Evolutionary conservation across 2,113 vertebrate species (phyloP), one percentile per base, ranked within the genome.

Genomic region (Alexandromys fortis): DNA sequence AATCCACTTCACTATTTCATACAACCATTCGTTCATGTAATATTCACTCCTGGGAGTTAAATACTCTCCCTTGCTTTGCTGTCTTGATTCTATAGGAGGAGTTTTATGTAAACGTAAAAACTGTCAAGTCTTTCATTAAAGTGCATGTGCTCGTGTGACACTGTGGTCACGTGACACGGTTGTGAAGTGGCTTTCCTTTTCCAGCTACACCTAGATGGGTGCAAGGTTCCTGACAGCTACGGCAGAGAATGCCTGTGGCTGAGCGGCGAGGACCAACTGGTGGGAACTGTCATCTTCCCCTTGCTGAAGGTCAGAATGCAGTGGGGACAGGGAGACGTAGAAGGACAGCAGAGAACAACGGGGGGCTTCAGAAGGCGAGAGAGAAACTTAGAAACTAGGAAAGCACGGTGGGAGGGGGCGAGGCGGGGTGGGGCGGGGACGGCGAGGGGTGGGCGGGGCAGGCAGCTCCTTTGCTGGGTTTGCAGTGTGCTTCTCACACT

Each of bases 81-180:
- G 14, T 61, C 42, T 33, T 65, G 86, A n/a, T 86, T 72, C 42
- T 55, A 70, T 68, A 70, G 38, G 11, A 61, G 49, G 45, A 96
- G 68, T 83, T 73, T 83, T 88, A 63, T 75, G 70, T 73, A 90
- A 96, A 79, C 33, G 42, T 30, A n/a, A 83, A 81, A 61, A 35
- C 5, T 87, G 65, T 28, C 7, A 42, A 47, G 88, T 61, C 45
- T 63, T 86, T 89, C 35, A 45, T 73, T 83, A 73, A 47, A 67
- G 49, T 78, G 13, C 49, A 3, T 79, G 78, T 70, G 85, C 49
- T 8, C n/a, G 16, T 68, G 35, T 52, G 72, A 82, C 65, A 92
- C 42, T 73, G n/a, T 35, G 70, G 4, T 70, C 68, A n/a, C 0
- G 68, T 70, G 68, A 35, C 33, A 35, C 14, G 5, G 68, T 70